Evolutionary conservation across 2,888 invertebrate genomes (phyloP).

Genomic region (Rotaria sp.): DNA sequence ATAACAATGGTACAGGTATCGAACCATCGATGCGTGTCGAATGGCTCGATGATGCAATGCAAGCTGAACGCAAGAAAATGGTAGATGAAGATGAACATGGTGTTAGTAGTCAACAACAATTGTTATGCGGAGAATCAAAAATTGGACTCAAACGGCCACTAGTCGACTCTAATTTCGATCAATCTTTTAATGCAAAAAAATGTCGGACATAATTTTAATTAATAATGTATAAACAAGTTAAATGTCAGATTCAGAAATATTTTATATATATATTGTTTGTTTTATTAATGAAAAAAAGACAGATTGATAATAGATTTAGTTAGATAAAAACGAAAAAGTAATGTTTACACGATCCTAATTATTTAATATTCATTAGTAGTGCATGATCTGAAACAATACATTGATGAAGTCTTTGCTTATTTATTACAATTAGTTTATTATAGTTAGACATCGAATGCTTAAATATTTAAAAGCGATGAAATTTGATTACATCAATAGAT

Average conservation of each 20-base stretch:
- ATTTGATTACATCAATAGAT: too few relatives aligned
- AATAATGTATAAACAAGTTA: background rate
- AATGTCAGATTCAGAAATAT: conserved; percentile 22
- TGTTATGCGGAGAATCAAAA: background rate
- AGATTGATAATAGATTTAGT: background rate
- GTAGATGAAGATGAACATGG: conserved; percentile 6
- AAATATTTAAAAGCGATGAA: too few relatives aligned
- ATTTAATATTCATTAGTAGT: too few relatives aligned
- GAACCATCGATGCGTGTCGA: conserved; percentile 6
- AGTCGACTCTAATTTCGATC: background rate
- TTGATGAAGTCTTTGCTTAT: too few relatives aligned
- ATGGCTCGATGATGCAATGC: conserved; percentile 20
- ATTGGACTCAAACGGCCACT: background rate
- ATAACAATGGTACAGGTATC: background rate
- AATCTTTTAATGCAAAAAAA: background rate
- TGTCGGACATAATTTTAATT: background rate
- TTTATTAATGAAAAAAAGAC: background rate
- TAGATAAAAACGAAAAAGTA: background rate
- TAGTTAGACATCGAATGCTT: too few relatives aligned
- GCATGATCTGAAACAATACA: too few relatives aligned
- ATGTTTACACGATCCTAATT: too few relatives aligned
- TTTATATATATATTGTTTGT: conserved; percentile 12
- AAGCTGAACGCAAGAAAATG: conserved; percentile 2
- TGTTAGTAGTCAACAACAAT: background rate
- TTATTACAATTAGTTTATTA: too few relatives aligned